phyloP scores from a whole-genome alignment of 2,888 invertebrate genomes.

The Cybosia mesomella region DNA sequence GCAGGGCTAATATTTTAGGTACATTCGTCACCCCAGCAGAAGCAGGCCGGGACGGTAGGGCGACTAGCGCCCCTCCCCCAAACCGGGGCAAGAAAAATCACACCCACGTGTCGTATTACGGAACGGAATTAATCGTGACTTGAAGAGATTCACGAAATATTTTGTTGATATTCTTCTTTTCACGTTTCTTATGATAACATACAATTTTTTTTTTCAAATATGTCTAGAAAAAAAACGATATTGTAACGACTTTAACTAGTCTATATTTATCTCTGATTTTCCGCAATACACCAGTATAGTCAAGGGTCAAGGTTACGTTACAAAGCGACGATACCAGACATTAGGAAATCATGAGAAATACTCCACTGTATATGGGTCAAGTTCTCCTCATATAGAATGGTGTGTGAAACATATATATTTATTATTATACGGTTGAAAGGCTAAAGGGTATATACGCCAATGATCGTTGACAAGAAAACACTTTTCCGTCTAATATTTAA shows the following conservation, averaged over 20 bases:
- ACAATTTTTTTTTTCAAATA: background rate
- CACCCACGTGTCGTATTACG: no score
- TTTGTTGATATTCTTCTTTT: background rate
- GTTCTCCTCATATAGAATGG: constrained; percentile 5
- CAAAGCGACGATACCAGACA: background rate
- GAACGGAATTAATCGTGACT: background rate
- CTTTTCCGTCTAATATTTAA: background rate
- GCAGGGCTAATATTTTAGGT: no score
- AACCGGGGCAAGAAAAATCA: no score
- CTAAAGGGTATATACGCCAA: background rate
- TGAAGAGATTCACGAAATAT: background rate
- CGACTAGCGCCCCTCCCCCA: no score
- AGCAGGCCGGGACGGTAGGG: no score
- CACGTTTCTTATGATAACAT: background rate
- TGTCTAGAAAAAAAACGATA: background rate
- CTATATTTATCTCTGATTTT: background rate
- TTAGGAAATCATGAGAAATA: constrained; percentile 20
- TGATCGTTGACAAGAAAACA: background rate
- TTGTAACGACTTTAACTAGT: background rate
- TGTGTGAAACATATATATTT: background rate
- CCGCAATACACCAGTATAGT: background rate
- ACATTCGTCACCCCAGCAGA: no score
- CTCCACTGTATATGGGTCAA: constrained; percentile 20
- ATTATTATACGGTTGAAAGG: background rate
- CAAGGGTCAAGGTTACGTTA: constrained; percentile 1